Evolutionary conservation across 1,140 invertebrate species (phyloP).

Genomic region (Plutomurus gul): DNA sequence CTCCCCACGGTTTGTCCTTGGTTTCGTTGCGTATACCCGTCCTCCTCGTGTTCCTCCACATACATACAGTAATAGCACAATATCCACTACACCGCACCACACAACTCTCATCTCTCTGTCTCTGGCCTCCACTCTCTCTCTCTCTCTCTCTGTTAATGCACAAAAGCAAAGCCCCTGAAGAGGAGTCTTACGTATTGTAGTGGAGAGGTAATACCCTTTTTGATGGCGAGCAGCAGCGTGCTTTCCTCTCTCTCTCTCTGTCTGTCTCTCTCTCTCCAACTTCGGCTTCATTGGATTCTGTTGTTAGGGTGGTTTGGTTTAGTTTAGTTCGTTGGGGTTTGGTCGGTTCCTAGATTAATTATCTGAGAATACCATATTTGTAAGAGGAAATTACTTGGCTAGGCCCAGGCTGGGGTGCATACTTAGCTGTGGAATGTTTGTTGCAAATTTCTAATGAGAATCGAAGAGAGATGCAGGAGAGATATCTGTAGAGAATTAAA

Average conservation of each 20-base stretch:
- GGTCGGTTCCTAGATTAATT: conserved; percentile 36
- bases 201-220: not conserved
- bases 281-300: conserved; percentile 24
- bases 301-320: conserved; percentile 26
- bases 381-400: conserved; percentile 38
- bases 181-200: no score
- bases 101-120: no score
- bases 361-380: conserved; percentile 45
- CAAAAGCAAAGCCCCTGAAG: no score
- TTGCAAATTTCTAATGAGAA: conserved; percentile 30
- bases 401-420: not conserved
- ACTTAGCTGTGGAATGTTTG: conserved; percentile 22
- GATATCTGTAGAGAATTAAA: not conserved
- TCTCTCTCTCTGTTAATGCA: no score
- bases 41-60: not conserved
- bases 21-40: conserved; percentile 10
- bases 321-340: conserved; percentile 14
- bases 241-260: not conserved
- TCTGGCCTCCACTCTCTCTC: no score
- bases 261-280: not conserved
- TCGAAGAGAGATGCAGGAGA: conserved; percentile 13
- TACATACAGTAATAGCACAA: not conserved
- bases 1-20: conserved; percentile 42
- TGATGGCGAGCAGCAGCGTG: not conserved
- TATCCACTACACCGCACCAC: not conserved